Conservation (phyloP, 1,140 invertebrate species). For the Daktulosphaira vitifoliae region DNA sequence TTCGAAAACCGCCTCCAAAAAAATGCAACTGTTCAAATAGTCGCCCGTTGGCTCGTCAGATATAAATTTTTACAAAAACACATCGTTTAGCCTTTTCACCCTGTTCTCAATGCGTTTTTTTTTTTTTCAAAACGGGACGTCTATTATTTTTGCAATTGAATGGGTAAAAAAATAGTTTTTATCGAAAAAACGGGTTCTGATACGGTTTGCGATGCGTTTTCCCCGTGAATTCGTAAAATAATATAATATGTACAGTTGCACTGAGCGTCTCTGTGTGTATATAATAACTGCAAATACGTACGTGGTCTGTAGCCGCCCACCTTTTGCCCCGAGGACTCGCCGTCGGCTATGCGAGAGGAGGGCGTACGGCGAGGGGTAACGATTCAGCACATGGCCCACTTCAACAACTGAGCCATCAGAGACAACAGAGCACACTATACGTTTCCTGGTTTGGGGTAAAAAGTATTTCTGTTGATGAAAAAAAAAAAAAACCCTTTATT, state of each 20-base stretch:
- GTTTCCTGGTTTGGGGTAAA: constrained; percentile 23
- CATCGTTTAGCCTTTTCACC: constrained; percentile 14
- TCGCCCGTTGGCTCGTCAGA: neutral
- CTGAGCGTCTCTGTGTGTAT: too few relatives aligned
- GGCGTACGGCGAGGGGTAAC: neutral
- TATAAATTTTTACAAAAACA: constrained; percentile 25
- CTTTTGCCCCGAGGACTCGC: constrained; percentile 4
- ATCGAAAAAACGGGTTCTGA: constrained; percentile 26
- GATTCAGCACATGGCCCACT: constrained; percentile 33
- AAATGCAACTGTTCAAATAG: constrained; percentile 32
- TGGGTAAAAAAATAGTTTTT: constrained; percentile 21
- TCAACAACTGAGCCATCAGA: constrained; percentile 28
- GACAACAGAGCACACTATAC: constrained; percentile 29
- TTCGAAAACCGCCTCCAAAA: neutral
- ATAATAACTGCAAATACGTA: too few relatives aligned
- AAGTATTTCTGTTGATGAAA: constrained; percentile 17
- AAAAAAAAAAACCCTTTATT: constrained; percentile 28
- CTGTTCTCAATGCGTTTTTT: neutral
- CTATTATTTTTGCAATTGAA: constrained; percentile 29
- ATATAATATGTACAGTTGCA: too few relatives aligned
- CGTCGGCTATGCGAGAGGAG: neutral
- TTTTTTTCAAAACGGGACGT: neutral
- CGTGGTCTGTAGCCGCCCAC: neutral
- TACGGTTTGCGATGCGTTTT: too few relatives aligned
- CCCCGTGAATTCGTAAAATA: too few relatives aligned